Base-by-base conservation (phyloP, 2,797 vertebrate genomes). In the Lacerta viridis region DNA sequence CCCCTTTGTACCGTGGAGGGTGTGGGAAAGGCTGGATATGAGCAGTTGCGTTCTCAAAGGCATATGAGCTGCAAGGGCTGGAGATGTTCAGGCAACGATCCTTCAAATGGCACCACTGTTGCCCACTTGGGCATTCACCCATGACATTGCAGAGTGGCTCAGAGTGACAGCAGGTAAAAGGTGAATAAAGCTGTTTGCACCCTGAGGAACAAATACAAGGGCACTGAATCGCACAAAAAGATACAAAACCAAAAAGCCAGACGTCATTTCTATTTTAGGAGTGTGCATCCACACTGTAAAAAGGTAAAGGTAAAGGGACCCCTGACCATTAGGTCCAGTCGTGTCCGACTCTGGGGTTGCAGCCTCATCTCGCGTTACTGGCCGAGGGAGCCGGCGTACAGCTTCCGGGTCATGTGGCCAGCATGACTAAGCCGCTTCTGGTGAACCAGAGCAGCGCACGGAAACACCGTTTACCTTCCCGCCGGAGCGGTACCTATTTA, bases 81-180 rank as follows among this genome's bases (percentile, higher is more conserved):
- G 93, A 92, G 90, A 92, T 95, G 25, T 93, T 90, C n/a, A 97
- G 68, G 9, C 98, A 98, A 71, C 85, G 93, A 72, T 98, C 97
- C 89, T 95, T 91, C 91, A 98, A 95, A 80, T 96, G 97, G 93
- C 98, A 98, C 98, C 98, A 98, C 92, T 97, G 97, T 87, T 94
- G 95, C 4, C 97, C 97, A 17, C 50, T 69, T 68, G 93, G 90
- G 91, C 98, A 98, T 36, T 96, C 97, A 8, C 97, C 97, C 0
- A 97, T 98, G 55, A 97, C 97, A 96, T 97, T 98, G 72, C 98
- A 98, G 84, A 97, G 92, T 0, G 97, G 96, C 5, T 92, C 89
- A 0, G 80, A 72, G 5, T 96, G 97, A 85, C 98, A 98, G 93
- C 96, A 97, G 92, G 96, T 97, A 89, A 98, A 98, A 0, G 97